Base-by-base conservation (phyloP, 2,888 invertebrate genomes). In the Anaspis maculata region DNA sequence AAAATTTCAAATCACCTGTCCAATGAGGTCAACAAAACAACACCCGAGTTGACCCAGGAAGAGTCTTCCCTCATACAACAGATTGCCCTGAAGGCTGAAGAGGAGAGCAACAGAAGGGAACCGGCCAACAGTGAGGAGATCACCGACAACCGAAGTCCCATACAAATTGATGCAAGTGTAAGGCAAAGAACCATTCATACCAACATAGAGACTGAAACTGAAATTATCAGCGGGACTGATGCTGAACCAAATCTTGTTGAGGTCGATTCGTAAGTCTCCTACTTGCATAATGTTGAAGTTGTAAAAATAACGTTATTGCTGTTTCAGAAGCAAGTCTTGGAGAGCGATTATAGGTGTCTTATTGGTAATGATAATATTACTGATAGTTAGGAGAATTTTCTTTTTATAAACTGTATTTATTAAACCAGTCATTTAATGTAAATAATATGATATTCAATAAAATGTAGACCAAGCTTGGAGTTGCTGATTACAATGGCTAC, bases 1-100 rank as follows among this genome's bases (percentile, higher is more conserved):
- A 68, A 66, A 45, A 70, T 79, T 30, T 59, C 67, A 2, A 61
- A 70, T 31, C 67, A 75, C 33, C 57, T 80, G 26, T 61, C 67
- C 2, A 59, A 62, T 32, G 59, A 61, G 25, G 60, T 57, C 19
- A 53, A 57, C 19, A 53, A 56, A 3, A 55, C 61, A 14, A 44
- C 41, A 22, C 51, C 48, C 10, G 46, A 44, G 27, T 38, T 72
- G 12, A 71, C 73, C 0, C 61, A 68, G 44, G 73, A 74, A 45
- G 74, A 74, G 45, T 65, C 65, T 15, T 65, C 66, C 23, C 60
- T 74, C 53, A 59, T 76, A 13, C 61, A 69, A 42, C 69, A 71
- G 41, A 73, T 74, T 41, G 68, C 72, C 25, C 59, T 72, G 10
- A 73, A 73, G 64, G 66, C 61, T 2, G 66, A 66, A 45, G 64